Base-by-base conservation (phyloP, 1,140 invertebrate genomes). In the Diplogasteroides magnus region DNA sequence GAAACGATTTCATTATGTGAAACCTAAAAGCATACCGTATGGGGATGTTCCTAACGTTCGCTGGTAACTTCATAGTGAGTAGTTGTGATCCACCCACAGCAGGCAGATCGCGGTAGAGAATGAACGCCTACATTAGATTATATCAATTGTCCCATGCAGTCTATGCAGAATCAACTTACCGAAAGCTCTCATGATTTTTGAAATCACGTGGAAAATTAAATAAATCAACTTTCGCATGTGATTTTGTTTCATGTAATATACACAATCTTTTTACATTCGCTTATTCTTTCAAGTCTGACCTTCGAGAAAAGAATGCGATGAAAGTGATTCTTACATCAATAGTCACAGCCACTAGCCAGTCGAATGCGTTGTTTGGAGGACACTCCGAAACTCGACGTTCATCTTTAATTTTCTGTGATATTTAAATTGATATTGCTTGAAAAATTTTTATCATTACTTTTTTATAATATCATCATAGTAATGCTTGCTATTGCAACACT, bases 21-120 rank as follows among this genome's bases (percentile, higher is more conserved):
- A 48, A 11, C 19, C 37, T 11, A 48, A 11, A 48, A 11, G 6
- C 37, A 19, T 11, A 48, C 37, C 37, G 58, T 15, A 78, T 74
- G 25, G 77, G 76, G 55, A 78, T 74, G 61, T 78, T 78, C 61
- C 78, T 62, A 13, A 79, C 77, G 31, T 76, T 81, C 6, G 67
- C 64, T 11, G 77, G 77, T 31, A 78, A 64, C 14, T 70, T 67
- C 23, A 78, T 56, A 19, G 32, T 57, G 11, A 73, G 66, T 19
- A 69, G 31, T 57, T 80, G 71, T 48, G 71, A 76, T 28, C 28
- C 19, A 48, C 37, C 37, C 6, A 48, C 6, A 48, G 6, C 31
- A 23, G 55, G 55, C n/a, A 76, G 56, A 31, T 78, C 69, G 25
- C 71, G 67, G 48, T 70, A 72, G 1, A 77, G 32, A 13, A 77